phyloP scores from a whole-genome alignment of 2,888 invertebrate genomes.

The Drosophila acutilabella region DNA sequence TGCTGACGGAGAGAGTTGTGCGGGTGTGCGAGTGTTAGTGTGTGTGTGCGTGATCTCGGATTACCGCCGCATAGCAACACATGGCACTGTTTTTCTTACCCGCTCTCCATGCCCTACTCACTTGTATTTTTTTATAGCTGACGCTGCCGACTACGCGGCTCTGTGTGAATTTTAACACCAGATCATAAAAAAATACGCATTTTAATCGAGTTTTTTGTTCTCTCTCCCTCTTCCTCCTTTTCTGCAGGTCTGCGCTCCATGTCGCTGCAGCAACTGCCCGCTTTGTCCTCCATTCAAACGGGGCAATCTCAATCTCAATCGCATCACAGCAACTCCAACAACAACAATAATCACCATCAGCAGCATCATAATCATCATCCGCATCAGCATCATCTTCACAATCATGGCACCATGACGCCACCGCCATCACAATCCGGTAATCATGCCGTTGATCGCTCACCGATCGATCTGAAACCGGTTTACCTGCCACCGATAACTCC shows the following conservation, averaged over 20 bases:
- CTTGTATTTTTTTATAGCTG: slow-evolving; percentile 50
- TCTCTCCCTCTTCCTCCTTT: slow-evolving; percentile 7
- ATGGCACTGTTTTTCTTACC: slow-evolving; percentile 31
- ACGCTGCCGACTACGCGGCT: slow-evolving; percentile 37
- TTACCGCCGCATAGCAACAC: slow-evolving; percentile 60
- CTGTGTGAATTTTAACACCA: slow-evolving; percentile 74
- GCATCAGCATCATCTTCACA: slow-evolving; percentile 70
- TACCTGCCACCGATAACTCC: slow-evolving; percentile 82
- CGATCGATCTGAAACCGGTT: slow-evolving; percentile 83
- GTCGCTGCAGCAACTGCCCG: slow-evolving; percentile 79
- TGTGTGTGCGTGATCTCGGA: slow-evolving; percentile 43
- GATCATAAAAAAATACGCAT: slow-evolving; percentile 55
- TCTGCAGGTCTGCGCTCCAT: slow-evolving; percentile 82
- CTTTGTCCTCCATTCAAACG: slow-evolving; percentile 59
- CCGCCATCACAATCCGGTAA: slow-evolving; percentile 75
- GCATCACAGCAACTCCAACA: slow-evolving; percentile 37
- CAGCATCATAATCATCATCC: slow-evolving; percentile 60
- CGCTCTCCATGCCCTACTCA: background rate
- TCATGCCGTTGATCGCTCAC: slow-evolving; percentile 65
- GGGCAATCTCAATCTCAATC: slow-evolving; percentile 54
- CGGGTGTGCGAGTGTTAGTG: background rate
- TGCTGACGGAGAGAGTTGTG: slow-evolving; percentile 7
- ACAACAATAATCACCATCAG: slow-evolving; percentile 54
- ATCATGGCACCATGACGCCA: slow-evolving; percentile 74
- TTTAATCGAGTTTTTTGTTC: slow-evolving; percentile 56